Conservation (phyloP, 2,113 vertebrate genomes). For the Amphiprion percula region DNA sequence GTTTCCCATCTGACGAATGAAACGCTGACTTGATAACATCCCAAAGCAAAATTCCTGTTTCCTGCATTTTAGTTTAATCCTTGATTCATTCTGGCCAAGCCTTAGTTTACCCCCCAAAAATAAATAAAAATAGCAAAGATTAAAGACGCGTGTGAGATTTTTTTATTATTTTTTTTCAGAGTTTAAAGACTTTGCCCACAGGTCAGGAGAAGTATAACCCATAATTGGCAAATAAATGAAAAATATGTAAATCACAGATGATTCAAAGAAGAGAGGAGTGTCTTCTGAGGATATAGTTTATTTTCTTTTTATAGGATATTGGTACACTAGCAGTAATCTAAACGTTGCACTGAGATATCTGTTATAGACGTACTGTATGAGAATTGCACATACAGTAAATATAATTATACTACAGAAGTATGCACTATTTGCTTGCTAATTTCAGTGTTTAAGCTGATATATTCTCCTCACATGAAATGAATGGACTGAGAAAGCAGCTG, state of each 20-base stretch:
- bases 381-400: conserved; percentile 17
- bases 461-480: conserved; percentile 21
- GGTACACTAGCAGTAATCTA: conserved; percentile 3
- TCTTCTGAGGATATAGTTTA: conserved; percentile 28
- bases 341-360: conserved; percentile 39
- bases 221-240: conserved; percentile 55
- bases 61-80: conserved; percentile 40
- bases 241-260: conserved; percentile 56
- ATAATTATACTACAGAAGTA: conserved; percentile 33
- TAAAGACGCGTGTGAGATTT: neutral
- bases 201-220: conserved; percentile 33
- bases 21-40: conserved; percentile 36
- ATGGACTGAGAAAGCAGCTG: conserved; percentile 38
- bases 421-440: conserved; percentile 33
- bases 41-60: conserved; percentile 19
- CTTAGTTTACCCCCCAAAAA: conserved; percentile 6
- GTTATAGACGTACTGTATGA: conserved; percentile 5
- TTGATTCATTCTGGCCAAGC: conserved; percentile 24
- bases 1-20: conserved; percentile 34
- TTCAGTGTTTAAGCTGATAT: conserved; percentile 34
- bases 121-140: conserved; percentile 6
- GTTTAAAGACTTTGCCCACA: conserved; percentile 48
- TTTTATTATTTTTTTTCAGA: neutral
- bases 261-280: conserved; percentile 19
- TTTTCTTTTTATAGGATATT: conserved; percentile 13